A percentile compares a stretch with the other conserved stretches of the same genome.
Evolutionary conservation across 2,797 vertebrate genomes (phyloP).

Genomic region (Oophaga sylvatica): DNA sequence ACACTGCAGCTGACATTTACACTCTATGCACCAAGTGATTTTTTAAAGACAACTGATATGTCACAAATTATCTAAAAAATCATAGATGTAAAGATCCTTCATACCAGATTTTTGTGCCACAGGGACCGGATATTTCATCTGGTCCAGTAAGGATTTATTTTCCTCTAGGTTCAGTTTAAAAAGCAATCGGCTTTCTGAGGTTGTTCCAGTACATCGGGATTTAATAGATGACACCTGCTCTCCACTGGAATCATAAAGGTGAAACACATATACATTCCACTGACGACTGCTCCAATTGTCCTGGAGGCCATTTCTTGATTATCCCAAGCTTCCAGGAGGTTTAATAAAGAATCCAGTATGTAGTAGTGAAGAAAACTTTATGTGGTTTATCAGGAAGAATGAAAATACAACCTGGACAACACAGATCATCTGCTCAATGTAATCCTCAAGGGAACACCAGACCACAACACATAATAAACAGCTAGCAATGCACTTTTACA

Average conservation of each 20-base stretch:
- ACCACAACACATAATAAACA: conserved; percentile 26
- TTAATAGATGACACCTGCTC: conserved; percentile 46
- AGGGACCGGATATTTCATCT: background rate
- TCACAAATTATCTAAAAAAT: background rate
- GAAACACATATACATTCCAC: conserved; percentile 32
- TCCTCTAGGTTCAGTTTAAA: conserved; percentile 16
- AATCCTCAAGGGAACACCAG: conserved; percentile 7
- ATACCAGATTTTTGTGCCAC: background rate
- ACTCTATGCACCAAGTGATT: background rate
- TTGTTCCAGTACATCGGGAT: conserved; percentile 35
- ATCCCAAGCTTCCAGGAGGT: conserved; percentile 33
- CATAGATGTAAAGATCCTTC: background rate
- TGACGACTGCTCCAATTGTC: conserved; percentile 24
- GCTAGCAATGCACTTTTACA: conserved; percentile 4
- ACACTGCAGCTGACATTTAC: background rate
- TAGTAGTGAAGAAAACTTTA: conserved; percentile 27
- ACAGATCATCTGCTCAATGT: conserved; percentile 7
- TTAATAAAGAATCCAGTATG: conserved; percentile 23
- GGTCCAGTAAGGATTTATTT: background rate
- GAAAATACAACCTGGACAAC: conserved; percentile 17
- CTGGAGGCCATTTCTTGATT: conserved; percentile 33
- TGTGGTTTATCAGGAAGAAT: conserved; percentile 14
- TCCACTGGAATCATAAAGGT: conserved; percentile 29
- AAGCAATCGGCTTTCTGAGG: conserved; percentile 9
- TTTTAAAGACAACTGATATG: background rate